A percentile compares a stretch with the other conserved stretches of the same genome.
Conservation (phyloP, 2,113 vertebrate species). For the Pyrgilauda ruficollis region DNA sequence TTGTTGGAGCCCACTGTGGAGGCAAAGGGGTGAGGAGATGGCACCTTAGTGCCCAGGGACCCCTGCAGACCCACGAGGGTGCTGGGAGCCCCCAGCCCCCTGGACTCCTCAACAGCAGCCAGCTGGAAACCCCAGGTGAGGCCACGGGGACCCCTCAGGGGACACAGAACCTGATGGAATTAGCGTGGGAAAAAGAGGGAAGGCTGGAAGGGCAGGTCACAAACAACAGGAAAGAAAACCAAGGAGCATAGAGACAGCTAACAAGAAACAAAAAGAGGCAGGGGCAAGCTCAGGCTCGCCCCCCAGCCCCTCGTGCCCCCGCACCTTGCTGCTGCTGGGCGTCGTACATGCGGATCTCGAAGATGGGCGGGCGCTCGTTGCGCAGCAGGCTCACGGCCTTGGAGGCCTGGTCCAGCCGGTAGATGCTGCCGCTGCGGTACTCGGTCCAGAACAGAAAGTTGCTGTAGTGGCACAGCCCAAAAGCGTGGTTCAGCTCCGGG, state of each 20-base stretch:
- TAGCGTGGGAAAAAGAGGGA: neutral
- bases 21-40: neutral
- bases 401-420: constrained; percentile 83
- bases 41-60: neutral
- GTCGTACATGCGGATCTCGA: constrained; percentile 96
- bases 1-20: constrained; percentile 83
- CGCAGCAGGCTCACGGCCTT: constrained; percentile 88
- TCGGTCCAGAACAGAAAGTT: constrained; percentile 96
- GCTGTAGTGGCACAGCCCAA: constrained; percentile 93
- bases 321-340: constrained; percentile 95
- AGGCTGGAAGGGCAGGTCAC: neutral
- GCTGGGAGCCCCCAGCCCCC: rapidly evolving
- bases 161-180: neutral
- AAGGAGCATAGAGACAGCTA: rapidly evolving
- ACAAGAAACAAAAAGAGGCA: neutral
- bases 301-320: neutral
- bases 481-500: constrained; percentile 90
- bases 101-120: neutral
- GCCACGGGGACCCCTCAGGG: neutral
- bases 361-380: constrained; percentile 92
- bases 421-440: constrained; percentile 93
- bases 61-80: rapidly evolving
- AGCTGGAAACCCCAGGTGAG: neutral
- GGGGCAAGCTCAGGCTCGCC: rapidly evolving
- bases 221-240: neutral